Conservation (phyloP, 2,797 vertebrate genomes). For the Champsocephalus gunnari region DNA sequence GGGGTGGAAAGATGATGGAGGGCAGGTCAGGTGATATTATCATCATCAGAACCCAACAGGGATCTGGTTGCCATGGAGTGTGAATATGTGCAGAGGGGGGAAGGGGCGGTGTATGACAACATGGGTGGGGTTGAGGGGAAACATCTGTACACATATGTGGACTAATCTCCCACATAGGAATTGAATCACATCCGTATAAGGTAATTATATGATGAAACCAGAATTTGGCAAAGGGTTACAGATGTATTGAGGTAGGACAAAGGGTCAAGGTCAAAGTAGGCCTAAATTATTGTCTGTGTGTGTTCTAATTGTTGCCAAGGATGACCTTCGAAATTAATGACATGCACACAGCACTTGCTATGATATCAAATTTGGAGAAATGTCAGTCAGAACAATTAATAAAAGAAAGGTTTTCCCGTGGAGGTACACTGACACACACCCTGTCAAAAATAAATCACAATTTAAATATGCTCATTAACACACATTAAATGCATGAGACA, state of each 20-base stretch:
- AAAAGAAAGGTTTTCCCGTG: no score
- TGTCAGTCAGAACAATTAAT: neutral
- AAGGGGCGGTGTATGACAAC: neutral
- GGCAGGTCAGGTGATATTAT: slow-evolving; percentile 52
- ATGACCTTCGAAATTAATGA: neutral
- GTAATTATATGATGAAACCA: neutral
- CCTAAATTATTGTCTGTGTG: neutral
- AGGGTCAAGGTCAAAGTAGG: neutral
- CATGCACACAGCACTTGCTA: no score
- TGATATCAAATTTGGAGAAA: neutral
- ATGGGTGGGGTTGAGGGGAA: neutral
- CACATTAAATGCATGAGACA: neutral
- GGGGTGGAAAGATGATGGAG: slow-evolving; percentile 45
- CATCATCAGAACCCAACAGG: slow-evolving; percentile 48
- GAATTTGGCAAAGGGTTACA: neutral
- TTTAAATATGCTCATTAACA: neutral
- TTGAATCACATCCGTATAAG: neutral
- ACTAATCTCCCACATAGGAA: neutral
- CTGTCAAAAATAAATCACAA: neutral
- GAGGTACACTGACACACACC: neutral
- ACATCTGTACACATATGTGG: neutral
- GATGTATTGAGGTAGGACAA: neutral
- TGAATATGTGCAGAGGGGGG: slow-evolving; percentile 16
- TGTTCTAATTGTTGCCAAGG: neutral
- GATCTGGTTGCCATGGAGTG: slow-evolving; percentile 66